phyloP scores from a whole-genome alignment of 2,113 vertebrate genomes.

The Arenaria interpres region DNA sequence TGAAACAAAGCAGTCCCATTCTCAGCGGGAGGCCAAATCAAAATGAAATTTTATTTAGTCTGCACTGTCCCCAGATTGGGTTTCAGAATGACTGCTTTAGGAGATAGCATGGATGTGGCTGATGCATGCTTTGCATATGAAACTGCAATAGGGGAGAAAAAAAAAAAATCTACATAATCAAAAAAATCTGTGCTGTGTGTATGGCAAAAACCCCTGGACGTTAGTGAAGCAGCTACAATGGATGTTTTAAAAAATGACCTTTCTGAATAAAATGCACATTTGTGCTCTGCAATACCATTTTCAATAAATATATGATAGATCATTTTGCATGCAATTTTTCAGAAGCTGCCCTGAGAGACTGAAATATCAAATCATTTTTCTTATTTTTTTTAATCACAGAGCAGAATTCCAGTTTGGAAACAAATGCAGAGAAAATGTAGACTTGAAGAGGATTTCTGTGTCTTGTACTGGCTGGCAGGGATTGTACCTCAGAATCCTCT shows the following conservation, averaged over 20 bases:
- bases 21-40: slow-evolving; percentile 92
- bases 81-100: slow-evolving; percentile 87
- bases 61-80: slow-evolving; percentile 88
- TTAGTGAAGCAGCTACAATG: slow-evolving; percentile 53
- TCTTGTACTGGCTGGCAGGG: slow-evolving; percentile 14
- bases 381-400: not conserved
- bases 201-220: slow-evolving; percentile 72
- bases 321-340: slow-evolving; percentile 35
- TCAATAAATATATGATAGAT: slow-evolving; percentile 41
- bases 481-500: slow-evolving; percentile 42
- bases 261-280: slow-evolving; percentile 33
- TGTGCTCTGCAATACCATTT: slow-evolving; percentile 8
- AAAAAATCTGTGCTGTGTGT: slow-evolving; percentile 80
- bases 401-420: slow-evolving; percentile 50
- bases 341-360: not conserved
- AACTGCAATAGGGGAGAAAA: slow-evolving; percentile 74
- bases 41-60: slow-evolving; percentile 94
- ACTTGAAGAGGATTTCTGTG: slow-evolving; percentile 1
- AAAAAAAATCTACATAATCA: slow-evolving; percentile 84
- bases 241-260: slow-evolving; percentile 58
- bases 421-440: slow-evolving; percentile 26
- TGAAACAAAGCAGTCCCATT: slow-evolving; percentile 88
- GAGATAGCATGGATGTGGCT: slow-evolving; percentile 84
- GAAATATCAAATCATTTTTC: not conserved
- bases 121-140: slow-evolving; percentile 89